Percentiles rank a stretch among this genome's conserved stretches.
These are phyloP conservation scores for Apamea epomidion DNA, from an alignment of 2,888 invertebrate species.

Conservation along the genomic window DNA sequence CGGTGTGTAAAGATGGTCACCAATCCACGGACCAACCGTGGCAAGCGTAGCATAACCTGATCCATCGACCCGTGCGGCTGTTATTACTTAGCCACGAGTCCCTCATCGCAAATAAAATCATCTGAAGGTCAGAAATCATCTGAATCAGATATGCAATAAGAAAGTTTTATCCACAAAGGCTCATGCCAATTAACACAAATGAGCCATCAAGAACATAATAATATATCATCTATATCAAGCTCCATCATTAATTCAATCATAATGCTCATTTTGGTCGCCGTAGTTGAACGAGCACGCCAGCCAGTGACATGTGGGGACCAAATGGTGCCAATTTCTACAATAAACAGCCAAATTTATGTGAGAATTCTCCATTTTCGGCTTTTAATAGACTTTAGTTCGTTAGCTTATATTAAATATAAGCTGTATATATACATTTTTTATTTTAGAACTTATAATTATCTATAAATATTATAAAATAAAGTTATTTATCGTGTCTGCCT, in stretches of 20 bases:
- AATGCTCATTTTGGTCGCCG: slow-evolving; percentile 8
- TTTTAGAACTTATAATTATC: not conserved
- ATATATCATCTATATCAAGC: slow-evolving; percentile 26
- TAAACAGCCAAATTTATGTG: slow-evolving; percentile 50
- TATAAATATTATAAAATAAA: not conserved
- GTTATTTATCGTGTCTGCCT: not conserved
- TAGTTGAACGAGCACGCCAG: slow-evolving; percentile 19
- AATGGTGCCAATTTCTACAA: slow-evolving; percentile 37
- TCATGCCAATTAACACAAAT: slow-evolving; percentile 17
- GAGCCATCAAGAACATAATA: not conserved
- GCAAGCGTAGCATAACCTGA: too few relatives aligned
- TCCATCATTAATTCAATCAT: slow-evolving; percentile 30
- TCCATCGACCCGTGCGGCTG: too few relatives aligned
- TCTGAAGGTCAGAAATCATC: too few relatives aligned
- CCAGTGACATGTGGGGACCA: slow-evolving; percentile 40
- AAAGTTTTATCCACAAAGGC: not conserved
- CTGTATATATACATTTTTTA: not conserved
- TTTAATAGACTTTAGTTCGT: slow-evolving; percentile 6
- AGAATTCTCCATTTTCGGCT: slow-evolving; percentile 36
- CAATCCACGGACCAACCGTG: too few relatives aligned
- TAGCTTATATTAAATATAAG: not conserved
- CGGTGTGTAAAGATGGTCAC: too few relatives aligned
- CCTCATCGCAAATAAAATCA: not conserved
- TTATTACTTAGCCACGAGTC: too few relatives aligned
- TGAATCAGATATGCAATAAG: not conserved